Conservation (phyloP, 2,888 invertebrate genomes). For the Macrophya alboannulata region DNA sequence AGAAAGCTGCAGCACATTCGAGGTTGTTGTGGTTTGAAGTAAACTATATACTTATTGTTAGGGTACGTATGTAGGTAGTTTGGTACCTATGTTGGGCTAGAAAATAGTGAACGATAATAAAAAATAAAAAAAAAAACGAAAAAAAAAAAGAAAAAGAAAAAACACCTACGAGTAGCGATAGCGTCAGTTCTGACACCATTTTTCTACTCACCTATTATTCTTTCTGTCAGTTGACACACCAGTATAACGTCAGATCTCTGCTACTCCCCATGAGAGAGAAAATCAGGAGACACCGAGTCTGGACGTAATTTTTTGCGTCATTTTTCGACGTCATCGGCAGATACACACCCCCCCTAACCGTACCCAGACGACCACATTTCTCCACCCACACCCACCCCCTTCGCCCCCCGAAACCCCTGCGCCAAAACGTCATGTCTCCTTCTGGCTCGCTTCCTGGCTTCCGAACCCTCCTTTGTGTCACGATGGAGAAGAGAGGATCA, state of each 20-base stretch:
- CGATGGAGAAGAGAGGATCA: slow-evolving; percentile 65
- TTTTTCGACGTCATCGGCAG: slow-evolving; percentile 79
- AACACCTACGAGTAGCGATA: slow-evolving; percentile 26
- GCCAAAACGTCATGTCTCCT: slow-evolving; percentile 70
- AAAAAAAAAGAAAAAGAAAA: neutral
- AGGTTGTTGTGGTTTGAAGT: slow-evolving; percentile 3
- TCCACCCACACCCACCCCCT: neutral
- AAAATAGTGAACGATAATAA: slow-evolving; percentile 29
- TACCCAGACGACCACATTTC: slow-evolving; percentile 48
- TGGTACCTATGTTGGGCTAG: neutral
- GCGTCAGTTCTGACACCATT: slow-evolving; percentile 53
- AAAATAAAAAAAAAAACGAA: neutral
- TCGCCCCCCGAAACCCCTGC: slow-evolving; percentile 61
- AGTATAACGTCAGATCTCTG: slow-evolving; percentile 33
- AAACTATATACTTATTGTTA: neutral
- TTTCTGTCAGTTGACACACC: slow-evolving; percentile 53
- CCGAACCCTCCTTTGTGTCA: slow-evolving; percentile 64
- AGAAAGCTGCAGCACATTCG: neutral
- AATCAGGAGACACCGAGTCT: slow-evolving; percentile 75
- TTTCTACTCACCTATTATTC: slow-evolving; percentile 54
- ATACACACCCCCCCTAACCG: slow-evolving; percentile 66
- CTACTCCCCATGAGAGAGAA: slow-evolving; percentile 47
- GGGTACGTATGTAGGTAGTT: neutral
- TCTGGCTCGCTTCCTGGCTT: slow-evolving; percentile 64
- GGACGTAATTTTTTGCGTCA: slow-evolving; percentile 76